Percentiles rank a stretch among this genome's conserved stretches.
phyloP scores from a whole-genome alignment of 1,140 invertebrate genomes.

The Heliconius hewitsoni region DNA sequence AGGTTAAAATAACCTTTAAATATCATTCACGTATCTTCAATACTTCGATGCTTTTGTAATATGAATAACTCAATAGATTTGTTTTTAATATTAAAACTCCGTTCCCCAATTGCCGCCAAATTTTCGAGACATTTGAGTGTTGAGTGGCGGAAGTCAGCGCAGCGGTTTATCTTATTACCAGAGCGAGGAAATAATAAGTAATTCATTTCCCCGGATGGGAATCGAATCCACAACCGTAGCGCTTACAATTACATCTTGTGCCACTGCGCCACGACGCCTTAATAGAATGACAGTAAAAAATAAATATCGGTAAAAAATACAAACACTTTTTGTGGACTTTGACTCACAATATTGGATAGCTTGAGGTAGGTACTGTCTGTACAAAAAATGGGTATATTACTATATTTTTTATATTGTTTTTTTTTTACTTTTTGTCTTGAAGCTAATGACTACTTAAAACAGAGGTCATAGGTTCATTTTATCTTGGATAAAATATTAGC shows the following conservation, averaged over 20 bases:
- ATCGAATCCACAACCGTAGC: no score
- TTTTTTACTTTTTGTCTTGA: background rate
- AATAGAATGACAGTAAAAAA: background rate
- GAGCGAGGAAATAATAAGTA: no score
- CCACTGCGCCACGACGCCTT: no score
- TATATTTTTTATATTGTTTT: background rate
- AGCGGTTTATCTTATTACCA: no score
- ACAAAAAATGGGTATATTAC: conserved; percentile 3
- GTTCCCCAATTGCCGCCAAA: no score
- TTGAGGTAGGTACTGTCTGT: background rate
- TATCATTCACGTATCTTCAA: background rate
- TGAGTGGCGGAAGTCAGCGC: no score
- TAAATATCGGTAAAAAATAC: background rate
- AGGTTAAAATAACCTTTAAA: conserved; percentile 7
- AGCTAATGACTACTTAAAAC: background rate
- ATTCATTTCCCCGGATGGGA: no score
- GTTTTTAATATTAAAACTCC: no score
- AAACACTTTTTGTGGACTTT: background rate
- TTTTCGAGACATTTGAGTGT: no score
- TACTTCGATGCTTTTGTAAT: background rate
- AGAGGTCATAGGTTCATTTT: no score
- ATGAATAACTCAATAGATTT: background rate
- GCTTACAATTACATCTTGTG: no score
- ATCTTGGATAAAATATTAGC: no score
- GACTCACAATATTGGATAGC: conserved; percentile 4